These are phyloP conservation scores for Castor canadensis DNA, from an alignment of 2,113 vertebrate genomes.

Conservation along the genomic window DNA sequence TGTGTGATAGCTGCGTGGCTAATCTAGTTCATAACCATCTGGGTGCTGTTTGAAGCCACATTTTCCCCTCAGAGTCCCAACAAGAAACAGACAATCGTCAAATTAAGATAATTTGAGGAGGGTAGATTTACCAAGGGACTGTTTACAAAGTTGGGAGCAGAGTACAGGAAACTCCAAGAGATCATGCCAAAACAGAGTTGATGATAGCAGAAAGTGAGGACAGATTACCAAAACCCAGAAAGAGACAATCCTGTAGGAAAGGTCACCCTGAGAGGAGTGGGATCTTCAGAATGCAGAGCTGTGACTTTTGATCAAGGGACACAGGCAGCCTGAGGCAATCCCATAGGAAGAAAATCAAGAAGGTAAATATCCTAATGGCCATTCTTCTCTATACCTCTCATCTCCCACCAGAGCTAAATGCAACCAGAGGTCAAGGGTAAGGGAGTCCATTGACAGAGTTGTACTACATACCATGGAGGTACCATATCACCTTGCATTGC, in stretches of 20 bases:
- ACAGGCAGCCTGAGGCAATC: neutral
- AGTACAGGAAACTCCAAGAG: neutral
- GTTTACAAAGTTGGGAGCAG: neutral
- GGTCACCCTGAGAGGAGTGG: neutral
- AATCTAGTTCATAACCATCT: constrained; percentile 6
- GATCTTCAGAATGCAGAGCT: neutral
- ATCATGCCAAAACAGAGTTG: neutral
- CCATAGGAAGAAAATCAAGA: neutral
- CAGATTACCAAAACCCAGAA: neutral
- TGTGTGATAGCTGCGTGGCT: neutral
- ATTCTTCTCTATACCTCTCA: neutral
- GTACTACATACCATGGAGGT: accelerated
- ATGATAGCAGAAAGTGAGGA: neutral
- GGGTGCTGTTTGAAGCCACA: constrained; percentile 1
- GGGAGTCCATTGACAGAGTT: neutral
- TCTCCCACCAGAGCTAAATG: neutral
- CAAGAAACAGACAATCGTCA: neutral
- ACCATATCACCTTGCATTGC: neutral
- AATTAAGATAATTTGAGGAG: neutral
- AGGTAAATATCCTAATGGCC: neutral
- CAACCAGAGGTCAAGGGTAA: neutral
- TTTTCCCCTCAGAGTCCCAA: neutral
- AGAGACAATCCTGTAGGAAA: neutral
- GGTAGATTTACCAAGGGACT: neutral
- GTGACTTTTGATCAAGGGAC: neutral